Base-by-base conservation (phyloP, 2,888 invertebrate genomes). In the Limenitis camilla region DNA sequence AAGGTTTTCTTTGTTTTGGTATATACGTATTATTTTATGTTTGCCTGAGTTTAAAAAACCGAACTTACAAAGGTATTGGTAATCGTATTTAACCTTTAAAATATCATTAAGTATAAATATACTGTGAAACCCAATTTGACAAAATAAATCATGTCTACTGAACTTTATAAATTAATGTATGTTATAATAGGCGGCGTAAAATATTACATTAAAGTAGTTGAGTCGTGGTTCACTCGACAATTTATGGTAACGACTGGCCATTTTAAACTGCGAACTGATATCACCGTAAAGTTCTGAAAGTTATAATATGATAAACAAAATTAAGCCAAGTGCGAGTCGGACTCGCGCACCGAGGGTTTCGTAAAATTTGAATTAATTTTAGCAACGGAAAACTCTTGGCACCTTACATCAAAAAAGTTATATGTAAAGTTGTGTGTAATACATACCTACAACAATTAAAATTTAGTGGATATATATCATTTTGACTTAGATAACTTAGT, bases 331-430 rank as follows among this genome's bases (percentile, higher is more conserved):
- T n/a, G n/a, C n/a, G 19, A 19, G 19, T 1, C 19, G 19, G 19
- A 19, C 19, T 19, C 19, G 19, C 19, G 3, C 19, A 19, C 19
- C 1, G 3, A 19, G 19, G 19, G 19, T 19, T 19, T 3, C 19
- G 3, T 19, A 19, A 3, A 19, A 19, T 19, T 19, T 1, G 19
- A 19, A 3, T 19, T 19, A 19, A 19, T 3, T 19, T 19, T 19
- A 19, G 2, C 44, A 59, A 44, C 53, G 60, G 58, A 61, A 61
- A 62, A 62, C 55, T 49, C 56, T 58, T 60, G 59, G 52, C n/a
- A n/a, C n/a, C n/a, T 58, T 19, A 1, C 19, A 19, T 19, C 19
- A 19, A 2, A 19, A 19, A 19, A 19, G 19, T 19, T 19, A n/a
- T n/a, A n/a, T n/a, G n/a, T n/a, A n/a, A n/a, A n/a, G n/a, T n/a